Base-by-base conservation (phyloP, 2,113 vertebrate genomes). In the Eretmochelys imbricata region DNA sequence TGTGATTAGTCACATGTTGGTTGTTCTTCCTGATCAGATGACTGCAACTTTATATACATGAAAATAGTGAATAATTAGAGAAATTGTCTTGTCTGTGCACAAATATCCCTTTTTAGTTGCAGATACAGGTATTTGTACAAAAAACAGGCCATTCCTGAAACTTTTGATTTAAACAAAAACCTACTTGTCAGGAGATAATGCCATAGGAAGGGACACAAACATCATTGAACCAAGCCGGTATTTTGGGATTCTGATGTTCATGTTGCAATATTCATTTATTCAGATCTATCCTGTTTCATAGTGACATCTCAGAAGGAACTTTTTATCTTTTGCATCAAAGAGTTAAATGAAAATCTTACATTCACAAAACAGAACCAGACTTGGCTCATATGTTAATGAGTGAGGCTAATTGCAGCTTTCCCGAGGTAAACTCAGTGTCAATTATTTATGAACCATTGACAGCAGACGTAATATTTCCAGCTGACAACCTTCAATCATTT, bases 371-470 rank as follows among this genome's bases (percentile, higher is more conserved):
- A 97, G 91, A 97, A 91, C 92, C 87, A 90, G 93, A 87, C 90
- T 97, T 98, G 93, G 72, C 98, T 98, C 96, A 96, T 98, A 98
- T 98, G 98, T 95, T 98, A 98, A 98, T 98, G 94, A 98, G 90
- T 76, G 84, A 92, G 89, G 96, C 97, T 98, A 98, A 98, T 98
- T 98, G 97, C 96, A 98, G 96, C 97, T 98, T 98, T 98, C 97
- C 97, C 97, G 95, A 89, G 97, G 94, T 98, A 98, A 98, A 98
- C 97, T 98, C 51, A 2, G 55, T 98, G 97, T 98, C 97, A 98
- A 97, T 98, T 98, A 98, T 98, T 98, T 97, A 98, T 97, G 97
- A 98, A 95, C 76, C 27, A 5, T 80, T 97, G 97, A 98, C 96
- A 98, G 96, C 86, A 96, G 95, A 97, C 94, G 89, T 97, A 97